These are phyloP conservation scores for Chironomus tepperi DNA, from an alignment of 1,140 invertebrate genomes.

Conservation along the genomic window DNA sequence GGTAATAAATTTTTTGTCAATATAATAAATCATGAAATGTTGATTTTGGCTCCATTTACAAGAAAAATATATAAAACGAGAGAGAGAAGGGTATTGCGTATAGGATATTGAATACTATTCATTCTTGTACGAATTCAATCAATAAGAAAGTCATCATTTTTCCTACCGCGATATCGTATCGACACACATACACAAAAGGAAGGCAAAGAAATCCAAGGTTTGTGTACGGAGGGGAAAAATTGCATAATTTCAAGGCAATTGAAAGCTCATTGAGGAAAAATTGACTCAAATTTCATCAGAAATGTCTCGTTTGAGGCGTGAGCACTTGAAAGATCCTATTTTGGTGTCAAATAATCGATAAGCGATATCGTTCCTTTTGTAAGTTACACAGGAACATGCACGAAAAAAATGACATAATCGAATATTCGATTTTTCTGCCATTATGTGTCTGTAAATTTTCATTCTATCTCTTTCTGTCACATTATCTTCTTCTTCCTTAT, in stretches of 20 bases:
- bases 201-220: background rate
- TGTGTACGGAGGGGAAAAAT: background rate
- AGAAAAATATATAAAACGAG: background rate
- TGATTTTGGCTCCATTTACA: too few relatives aligned
- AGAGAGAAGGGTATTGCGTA: background rate
- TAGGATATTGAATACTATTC: too few relatives aligned
- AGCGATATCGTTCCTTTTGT: background rate
- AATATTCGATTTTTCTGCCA: slow-evolving; percentile 8
- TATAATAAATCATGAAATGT: background rate
- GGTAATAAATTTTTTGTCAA: slow-evolving; percentile 8
- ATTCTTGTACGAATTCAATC: background rate
- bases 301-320: background rate
- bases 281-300: too few relatives aligned
- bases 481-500: too few relatives aligned
- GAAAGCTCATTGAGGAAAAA: too few relatives aligned
- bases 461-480: too few relatives aligned
- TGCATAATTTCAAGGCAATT: background rate
- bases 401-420: background rate
- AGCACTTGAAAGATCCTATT: background rate
- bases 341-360: slow-evolving; percentile 12
- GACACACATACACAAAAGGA: too few relatives aligned
- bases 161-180: too few relatives aligned
- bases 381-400: background rate
- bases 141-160: background rate
- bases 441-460: background rate